Conservation (phyloP, 2,113 vertebrate genomes). For the Corythoichthys haematopterus region DNA sequence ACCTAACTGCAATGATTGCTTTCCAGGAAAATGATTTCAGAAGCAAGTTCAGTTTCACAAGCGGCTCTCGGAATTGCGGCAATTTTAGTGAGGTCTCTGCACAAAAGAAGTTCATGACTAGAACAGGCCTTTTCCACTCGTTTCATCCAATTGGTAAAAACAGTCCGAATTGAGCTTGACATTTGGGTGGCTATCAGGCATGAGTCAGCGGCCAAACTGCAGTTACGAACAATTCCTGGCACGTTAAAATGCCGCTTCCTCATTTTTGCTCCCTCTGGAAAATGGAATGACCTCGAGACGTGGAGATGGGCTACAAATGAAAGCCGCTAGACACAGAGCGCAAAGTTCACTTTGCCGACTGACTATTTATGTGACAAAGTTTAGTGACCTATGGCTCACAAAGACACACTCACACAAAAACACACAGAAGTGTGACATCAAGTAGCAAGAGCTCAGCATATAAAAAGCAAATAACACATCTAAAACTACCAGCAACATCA, state of each 20-base stretch:
- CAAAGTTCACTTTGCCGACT: conserved; percentile 24
- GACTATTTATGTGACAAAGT: conserved; percentile 28
- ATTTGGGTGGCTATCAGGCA: conserved; percentile 5
- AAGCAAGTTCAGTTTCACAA: background rate
- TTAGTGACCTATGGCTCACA: background rate
- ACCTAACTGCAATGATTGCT: background rate
- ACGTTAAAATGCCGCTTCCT: background rate
- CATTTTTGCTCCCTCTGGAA: conserved; percentile 3
- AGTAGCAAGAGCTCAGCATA: background rate
- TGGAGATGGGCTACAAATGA: conserved; percentile 9
- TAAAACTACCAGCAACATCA: background rate
- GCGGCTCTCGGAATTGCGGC: background rate
- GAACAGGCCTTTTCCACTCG: background rate
- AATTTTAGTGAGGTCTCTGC: background rate
- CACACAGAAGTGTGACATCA: background rate
- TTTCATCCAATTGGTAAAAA: background rate
- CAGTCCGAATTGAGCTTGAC: background rate
- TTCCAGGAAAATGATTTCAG: background rate
- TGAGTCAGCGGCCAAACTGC: conserved; percentile 22
- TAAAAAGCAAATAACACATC: background rate
- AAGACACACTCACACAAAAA: background rate
- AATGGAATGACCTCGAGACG: conserved; percentile 9
- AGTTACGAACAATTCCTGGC: background rate
- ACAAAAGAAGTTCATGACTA: background rate
- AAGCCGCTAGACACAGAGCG: conserved; percentile 2